Evolutionary conservation across 2,113 vertebrate genomes (phyloP).

Genomic region (Motacilla alba): DNA sequence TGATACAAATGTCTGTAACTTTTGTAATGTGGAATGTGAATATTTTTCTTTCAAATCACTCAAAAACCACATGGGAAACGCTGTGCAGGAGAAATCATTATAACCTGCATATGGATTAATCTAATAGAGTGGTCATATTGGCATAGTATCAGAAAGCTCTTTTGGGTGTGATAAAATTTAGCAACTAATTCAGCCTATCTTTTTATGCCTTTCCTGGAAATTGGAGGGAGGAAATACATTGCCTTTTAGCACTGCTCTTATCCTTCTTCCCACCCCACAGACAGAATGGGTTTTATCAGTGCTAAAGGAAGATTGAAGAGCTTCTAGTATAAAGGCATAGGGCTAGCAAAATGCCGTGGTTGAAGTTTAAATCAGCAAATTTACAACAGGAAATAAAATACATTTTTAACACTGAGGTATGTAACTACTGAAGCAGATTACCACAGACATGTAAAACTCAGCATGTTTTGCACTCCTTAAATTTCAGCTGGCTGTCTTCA

Average conservation of each 20-base stretch:
- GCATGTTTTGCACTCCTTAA: not conserved
- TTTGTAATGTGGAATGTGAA: not conserved
- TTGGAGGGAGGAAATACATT: not conserved
- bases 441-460: not conserved
- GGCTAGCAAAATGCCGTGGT: not conserved
- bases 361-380: not conserved
- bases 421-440: not conserved
- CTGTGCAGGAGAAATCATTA: not conserved
- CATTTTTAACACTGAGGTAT: not conserved
- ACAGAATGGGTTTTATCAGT: not conserved
- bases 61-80: not conserved
- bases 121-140: not conserved
- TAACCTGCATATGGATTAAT: not conserved
- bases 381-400: not conserved
- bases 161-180: not conserved
- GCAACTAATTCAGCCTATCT: not conserved
- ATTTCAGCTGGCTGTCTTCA: not conserved
- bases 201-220: not conserved
- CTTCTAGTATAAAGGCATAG: not conserved
- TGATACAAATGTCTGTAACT: not conserved
- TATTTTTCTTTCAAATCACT: not conserved
- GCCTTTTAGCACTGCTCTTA: not conserved
- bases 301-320: not conserved
- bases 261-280: not conserved
- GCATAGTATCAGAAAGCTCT: not conserved